These are phyloP conservation scores for Pachydiplax longipennis DNA, from an alignment of 2,888 invertebrate species.

Conservation along the genomic window DNA sequence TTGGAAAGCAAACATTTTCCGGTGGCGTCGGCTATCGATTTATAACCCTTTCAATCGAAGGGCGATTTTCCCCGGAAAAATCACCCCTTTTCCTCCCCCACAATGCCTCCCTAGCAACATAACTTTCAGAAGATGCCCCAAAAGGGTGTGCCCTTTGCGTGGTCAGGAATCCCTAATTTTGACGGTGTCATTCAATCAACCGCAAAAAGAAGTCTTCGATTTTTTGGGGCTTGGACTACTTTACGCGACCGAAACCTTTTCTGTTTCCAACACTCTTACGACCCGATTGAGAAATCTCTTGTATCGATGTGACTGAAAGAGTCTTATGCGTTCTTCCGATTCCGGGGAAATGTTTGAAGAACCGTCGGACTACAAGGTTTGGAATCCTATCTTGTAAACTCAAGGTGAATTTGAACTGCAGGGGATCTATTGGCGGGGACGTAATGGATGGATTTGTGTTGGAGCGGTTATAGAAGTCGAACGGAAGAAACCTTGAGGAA, in stretches of 20 bases:
- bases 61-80: background rate
- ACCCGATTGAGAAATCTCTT: background rate
- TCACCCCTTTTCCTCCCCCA: background rate
- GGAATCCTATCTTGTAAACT: too few relatives aligned
- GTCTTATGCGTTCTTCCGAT: too few relatives aligned
- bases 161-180: background rate
- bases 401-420: too few relatives aligned
- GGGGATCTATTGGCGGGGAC: too few relatives aligned
- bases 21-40: background rate
- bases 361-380: too few relatives aligned
- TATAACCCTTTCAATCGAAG: background rate
- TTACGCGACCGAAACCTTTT: background rate
- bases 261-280: too few relatives aligned
- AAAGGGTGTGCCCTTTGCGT: background rate
- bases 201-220: background rate
- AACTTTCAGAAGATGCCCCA: background rate
- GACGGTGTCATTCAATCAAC: background rate
- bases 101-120: background rate
- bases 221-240: background rate
- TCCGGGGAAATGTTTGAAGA: too few relatives aligned
- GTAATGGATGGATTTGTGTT: too few relatives aligned
- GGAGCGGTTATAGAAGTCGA: too few relatives aligned
- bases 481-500: too few relatives aligned
- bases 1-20: background rate
- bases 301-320: background rate